Evolutionary conservation across 2,888 invertebrate genomes (phyloP).

Genomic region (Dynastes grantii): DNA sequence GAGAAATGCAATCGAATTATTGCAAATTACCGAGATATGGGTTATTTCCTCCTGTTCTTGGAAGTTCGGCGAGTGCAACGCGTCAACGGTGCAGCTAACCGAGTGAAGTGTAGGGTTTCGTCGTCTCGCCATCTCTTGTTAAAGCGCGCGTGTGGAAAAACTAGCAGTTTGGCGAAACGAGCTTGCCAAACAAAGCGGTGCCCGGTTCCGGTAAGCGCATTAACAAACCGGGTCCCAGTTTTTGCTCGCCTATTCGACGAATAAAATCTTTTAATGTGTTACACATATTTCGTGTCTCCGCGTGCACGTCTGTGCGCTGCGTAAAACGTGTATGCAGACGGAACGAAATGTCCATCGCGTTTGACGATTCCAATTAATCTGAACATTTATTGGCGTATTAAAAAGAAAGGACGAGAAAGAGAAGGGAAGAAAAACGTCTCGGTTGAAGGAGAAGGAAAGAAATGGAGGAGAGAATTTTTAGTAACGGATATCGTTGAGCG

Average conservation of each 20-base stretch:
- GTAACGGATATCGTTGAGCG: neutral
- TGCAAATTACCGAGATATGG: conserved; percentile 44
- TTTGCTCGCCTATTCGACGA: conserved; percentile 56
- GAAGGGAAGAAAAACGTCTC: neutral
- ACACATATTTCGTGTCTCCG: conserved; percentile 46
- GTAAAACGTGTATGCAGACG: conserved; percentile 1
- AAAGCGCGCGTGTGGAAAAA: conserved; percentile 58
- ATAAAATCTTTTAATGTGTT: conserved; percentile 46
- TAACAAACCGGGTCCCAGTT: conserved; percentile 63
- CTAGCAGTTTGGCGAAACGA: conserved; percentile 57
- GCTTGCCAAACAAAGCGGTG: conserved; percentile 60
- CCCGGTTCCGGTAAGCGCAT: conserved; percentile 64
- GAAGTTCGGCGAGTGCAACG: neutral
- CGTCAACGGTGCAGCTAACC: neutral
- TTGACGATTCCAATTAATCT: conserved; percentile 44
- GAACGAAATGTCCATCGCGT: conserved; percentile 10
- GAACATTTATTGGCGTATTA: conserved; percentile 42
- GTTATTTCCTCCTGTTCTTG: conserved; percentile 44
- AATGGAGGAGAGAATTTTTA: conserved; percentile 4
- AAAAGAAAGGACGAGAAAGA: neutral
- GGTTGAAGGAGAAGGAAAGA: neutral
- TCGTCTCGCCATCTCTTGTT: neutral
- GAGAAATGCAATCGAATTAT: conserved; percentile 43
- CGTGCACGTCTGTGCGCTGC: too few relatives aligned
- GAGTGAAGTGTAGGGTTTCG: too few relatives aligned